Evolutionary conservation across 2,797 vertebrate species (phyloP), one percentile per base, ranked within the genome.

Genomic region (Momotus momota): DNA sequence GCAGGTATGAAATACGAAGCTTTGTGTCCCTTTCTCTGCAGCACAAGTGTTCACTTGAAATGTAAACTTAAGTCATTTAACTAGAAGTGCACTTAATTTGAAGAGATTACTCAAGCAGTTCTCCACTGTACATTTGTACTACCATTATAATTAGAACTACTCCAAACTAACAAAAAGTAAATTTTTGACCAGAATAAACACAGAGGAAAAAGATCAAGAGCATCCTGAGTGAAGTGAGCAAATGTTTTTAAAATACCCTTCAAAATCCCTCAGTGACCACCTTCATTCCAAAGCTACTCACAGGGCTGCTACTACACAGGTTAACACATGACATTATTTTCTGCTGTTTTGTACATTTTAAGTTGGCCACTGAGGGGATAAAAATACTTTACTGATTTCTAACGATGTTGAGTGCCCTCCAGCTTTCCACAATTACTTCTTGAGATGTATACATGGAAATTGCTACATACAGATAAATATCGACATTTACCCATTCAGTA

Each of bases 1-100:
- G 75, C 29, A 86, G 57, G 48, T 70, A 49, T n/a, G 51, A 91
- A 94, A 62, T 54, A 83, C 8, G 5, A 81, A 87, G 64, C 77
- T 82, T 67, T 79, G 65, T 79, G 64, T 67, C 83, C 49, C 74
- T 88, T 74, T 71, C 72, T 88, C 73, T 86, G 65, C 54, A 91
- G 86, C 71, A 82, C 80, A 88, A 90, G 72, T 55, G 73, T 52
- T 95, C 86, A 74, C 54, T 93, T 92, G 77, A 80, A 96, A 96
- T 88, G 92, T 97, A 96, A 97, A 93, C 96, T 94, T 92, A 92
- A 96, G 62, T 92, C 86, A 95, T 95, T 95, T 96, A 94, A 92
- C 66, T 43, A 93, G 77, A 96, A 97, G 96, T 94, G 88, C 93
- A 90, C 93, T 97, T 97, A 97, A 97, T 97, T 97, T 95, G 91